Base-by-base conservation (phyloP, 92 coral and sea anemone genomes). In the Plumapathes pennacea region DNA sequence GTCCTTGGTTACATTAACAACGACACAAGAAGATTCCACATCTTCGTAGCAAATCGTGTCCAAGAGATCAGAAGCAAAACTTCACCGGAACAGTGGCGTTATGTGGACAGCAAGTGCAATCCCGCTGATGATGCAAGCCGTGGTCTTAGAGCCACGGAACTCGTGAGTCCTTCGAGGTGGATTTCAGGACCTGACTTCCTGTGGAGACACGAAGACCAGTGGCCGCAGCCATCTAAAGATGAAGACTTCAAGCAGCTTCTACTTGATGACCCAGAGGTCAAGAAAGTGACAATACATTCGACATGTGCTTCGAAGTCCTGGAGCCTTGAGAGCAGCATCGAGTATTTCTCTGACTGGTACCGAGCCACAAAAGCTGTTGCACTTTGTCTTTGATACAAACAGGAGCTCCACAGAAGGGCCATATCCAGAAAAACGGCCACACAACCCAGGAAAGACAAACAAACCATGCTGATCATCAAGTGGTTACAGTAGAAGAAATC, bases 111-210 rank as follows among this genome's bases (percentile, higher is more conserved):
- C 10, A 71, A 60, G 4, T 8, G 17, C 4, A 71, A 71, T 42
- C 72, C 71, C 6, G 79, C 79, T 11, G 79, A 71, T 45, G 61
- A 46, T 25, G 72, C 62, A 5, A 60, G 71, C 1, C 54, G 77
- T 14, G 70, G 78, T 11, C 28, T 64, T 1, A 37, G 12, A 17
- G 45, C 66, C 19, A 30, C 10, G n/a, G 74, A 74, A 20, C 34
- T 62, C 5, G 15, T 61, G 12, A 15, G 43, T 22, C 15, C 18
- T 30, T 27, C 44, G 5, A 23, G 48, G 6, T 67, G 81, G 63
- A 42, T 67, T 33, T 47, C 23, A 1, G 79, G 72, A 48, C 79
- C 79, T 20, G 33, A 31, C 10, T 62, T 71, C 25, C 53, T 71
- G 14, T 71, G 79, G 79, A 15, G 50, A 46, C 64, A 17, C 24